Conservation (phyloP, 2,888 invertebrate genomes). For the Parapristionchus giblindavisi region DNA sequence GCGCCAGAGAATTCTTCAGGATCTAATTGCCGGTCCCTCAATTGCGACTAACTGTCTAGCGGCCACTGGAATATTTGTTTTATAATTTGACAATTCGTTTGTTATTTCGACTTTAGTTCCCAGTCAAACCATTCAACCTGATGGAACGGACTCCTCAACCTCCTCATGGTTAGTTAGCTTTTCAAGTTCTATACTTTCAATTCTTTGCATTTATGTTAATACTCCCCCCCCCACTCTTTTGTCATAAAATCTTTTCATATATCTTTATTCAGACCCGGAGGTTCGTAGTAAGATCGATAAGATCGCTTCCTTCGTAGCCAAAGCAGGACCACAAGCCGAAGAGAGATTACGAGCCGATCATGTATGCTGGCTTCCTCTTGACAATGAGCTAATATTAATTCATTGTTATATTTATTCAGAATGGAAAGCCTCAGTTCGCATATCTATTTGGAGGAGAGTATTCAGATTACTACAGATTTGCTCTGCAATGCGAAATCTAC, state of each 20-base stretch:
- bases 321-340: constrained; percentile 99
- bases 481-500: constrained; percentile 35
- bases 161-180: constrained; percentile 39
- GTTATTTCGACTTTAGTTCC: too few species aligned
- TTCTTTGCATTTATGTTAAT: background rate
- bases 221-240: background rate
- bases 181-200: background rate
- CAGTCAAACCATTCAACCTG: too few species aligned
- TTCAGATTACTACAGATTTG: constrained; percentile 83
- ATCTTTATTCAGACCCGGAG: constrained; percentile 80
- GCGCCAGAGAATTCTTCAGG: too few species aligned
- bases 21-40: too few species aligned
- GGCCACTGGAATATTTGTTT: too few species aligned
- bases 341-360: constrained; percentile 74
- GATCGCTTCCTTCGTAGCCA: constrained; percentile 95
- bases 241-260: background rate
- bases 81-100: too few species aligned
- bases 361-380: background rate
- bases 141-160: constrained; percentile 34
- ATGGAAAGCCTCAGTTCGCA: constrained; percentile 94
- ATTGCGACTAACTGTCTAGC: too few species aligned
- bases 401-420: constrained; percentile 77
- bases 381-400: background rate
- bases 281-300: constrained; percentile 97
- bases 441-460: constrained; percentile 95